phyloP scores from a whole-genome alignment of 1,140 invertebrate species.

The Heterodera carotae region DNA sequence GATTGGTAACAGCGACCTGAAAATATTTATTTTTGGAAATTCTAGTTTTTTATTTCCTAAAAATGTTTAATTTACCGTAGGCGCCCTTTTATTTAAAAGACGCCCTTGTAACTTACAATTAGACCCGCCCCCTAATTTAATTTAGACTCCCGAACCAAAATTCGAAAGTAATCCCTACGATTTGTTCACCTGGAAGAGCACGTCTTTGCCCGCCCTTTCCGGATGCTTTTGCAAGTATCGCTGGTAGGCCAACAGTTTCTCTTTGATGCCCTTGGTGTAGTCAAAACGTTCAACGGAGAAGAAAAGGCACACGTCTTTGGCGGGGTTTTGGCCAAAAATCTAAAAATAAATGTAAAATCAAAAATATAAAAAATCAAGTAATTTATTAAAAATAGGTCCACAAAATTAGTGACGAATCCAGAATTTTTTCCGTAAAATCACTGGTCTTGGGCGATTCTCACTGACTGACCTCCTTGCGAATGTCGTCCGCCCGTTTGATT shows the following conservation, averaged over 20 bases:
- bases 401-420: too few species aligned
- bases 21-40: neutral
- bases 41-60: too few species aligned
- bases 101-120: too few species aligned
- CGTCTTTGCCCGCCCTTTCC: slow-evolving; percentile 61
- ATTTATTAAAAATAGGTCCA: too few species aligned
- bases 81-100: too few species aligned
- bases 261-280: slow-evolving; percentile 63
- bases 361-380: too few species aligned
- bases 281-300: slow-evolving; percentile 65
- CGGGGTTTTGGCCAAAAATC: slow-evolving; percentile 57
- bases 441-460: too few species aligned
- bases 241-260: slow-evolving; percentile 60
- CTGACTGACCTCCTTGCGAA: slow-evolving; percentile 51
- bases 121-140: too few species aligned
- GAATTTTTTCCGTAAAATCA: slow-evolving; percentile 36
- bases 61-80: too few species aligned
- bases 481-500: slow-evolving; percentile 51
- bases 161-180: neutral
- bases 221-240: slow-evolving; percentile 62
- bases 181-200: slow-evolving; percentile 57
- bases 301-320: slow-evolving; percentile 58
- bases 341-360: slow-evolving; percentile 28
- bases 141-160: too few species aligned
- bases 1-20: slow-evolving; percentile 62